These are phyloP conservation scores for Hippasteria phrygiana DNA, from an alignment of 53 echinoderm and acorn worm species.

Conservation along the genomic window DNA sequence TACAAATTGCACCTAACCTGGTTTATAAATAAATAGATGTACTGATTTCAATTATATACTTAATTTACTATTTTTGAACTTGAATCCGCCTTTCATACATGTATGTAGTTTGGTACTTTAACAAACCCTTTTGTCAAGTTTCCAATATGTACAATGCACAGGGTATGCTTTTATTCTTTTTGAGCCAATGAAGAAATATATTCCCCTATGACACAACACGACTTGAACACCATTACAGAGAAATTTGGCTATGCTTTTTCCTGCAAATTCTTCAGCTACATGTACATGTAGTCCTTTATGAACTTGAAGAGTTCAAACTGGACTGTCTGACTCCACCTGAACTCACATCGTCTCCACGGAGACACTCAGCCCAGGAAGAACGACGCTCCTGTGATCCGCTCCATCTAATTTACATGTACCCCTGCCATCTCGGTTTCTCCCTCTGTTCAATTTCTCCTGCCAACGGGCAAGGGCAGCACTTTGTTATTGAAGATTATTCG, in stretches of 20 bases:
- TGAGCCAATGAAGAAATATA: too few relatives aligned
- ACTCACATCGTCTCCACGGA: conserved; percentile 28
- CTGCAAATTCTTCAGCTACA: too few relatives aligned
- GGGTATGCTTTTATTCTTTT: too few relatives aligned
- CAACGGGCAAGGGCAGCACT: conserved; percentile 43
- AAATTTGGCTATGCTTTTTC: not conserved
- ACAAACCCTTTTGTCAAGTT: too few relatives aligned
- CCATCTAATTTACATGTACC: conserved; percentile 39
- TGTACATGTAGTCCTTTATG: not conserved
- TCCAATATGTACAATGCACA: too few relatives aligned
- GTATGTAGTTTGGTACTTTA: too few relatives aligned
- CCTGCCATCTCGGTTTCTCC: not conserved
- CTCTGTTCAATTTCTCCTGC: conserved; percentile 38
- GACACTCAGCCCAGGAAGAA: conserved; percentile 11
- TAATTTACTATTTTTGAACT: too few relatives aligned
- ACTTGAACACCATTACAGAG: not conserved
- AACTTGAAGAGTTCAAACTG: conserved; percentile 5
- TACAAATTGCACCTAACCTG: not conserved
- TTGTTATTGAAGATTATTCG: conserved; percentile 44
- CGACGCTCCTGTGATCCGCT: conserved; percentile 34
- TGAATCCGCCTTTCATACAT: too few relatives aligned
- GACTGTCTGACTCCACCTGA: conserved; percentile 50
- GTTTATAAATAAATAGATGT: not conserved
- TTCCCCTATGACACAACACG: too few relatives aligned
- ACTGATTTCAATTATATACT: too few relatives aligned